Percentiles rank a stretch among this genome's conserved stretches.
Conservation (phyloP, 2,888 invertebrate genomes). For the Macrophya annulata region DNA sequence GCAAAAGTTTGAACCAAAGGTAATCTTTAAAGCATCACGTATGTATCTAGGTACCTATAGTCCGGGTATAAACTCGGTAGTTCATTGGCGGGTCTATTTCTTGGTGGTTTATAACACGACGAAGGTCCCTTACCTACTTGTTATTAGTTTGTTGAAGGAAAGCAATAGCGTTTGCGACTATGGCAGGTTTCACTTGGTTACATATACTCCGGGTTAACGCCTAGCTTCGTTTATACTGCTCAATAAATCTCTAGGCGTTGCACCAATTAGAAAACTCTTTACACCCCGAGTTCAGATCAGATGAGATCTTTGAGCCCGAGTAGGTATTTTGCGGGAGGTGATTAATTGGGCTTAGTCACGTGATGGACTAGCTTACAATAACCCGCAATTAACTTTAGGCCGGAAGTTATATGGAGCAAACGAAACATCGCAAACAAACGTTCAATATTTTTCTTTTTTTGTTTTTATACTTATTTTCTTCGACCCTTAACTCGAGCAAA, state of each 20-base stretch:
- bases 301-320: conserved; percentile 20
- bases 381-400: conserved; percentile 6
- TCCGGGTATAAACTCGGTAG: conserved; percentile 36
- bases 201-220: conserved; percentile 19
- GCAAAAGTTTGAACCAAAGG: conserved; percentile 34
- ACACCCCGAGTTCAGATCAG: conserved; percentile 18
- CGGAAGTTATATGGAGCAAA: conserved; percentile 35
- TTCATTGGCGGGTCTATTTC: conserved; percentile 39
- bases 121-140: background rate
- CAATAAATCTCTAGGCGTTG: conserved; percentile 47
- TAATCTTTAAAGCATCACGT: background rate
- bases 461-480: background rate
- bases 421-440: conserved; percentile 13
- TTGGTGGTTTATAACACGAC: background rate
- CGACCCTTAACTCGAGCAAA: conserved; percentile 51
- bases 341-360: conserved; percentile 41
- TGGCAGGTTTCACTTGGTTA: conserved; percentile 47
- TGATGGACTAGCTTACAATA: conserved; percentile 34
- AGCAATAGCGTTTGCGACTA: conserved; percentile 20
- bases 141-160: conserved; percentile 27
- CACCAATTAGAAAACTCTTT: conserved; percentile 52
- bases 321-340: conserved; percentile 24
- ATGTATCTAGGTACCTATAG: background rate
- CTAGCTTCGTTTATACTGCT: conserved; percentile 38
- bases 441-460: conserved; percentile 20